Conservation (phyloP, 2,888 invertebrate species). For the Erannis defoliaria region DNA sequence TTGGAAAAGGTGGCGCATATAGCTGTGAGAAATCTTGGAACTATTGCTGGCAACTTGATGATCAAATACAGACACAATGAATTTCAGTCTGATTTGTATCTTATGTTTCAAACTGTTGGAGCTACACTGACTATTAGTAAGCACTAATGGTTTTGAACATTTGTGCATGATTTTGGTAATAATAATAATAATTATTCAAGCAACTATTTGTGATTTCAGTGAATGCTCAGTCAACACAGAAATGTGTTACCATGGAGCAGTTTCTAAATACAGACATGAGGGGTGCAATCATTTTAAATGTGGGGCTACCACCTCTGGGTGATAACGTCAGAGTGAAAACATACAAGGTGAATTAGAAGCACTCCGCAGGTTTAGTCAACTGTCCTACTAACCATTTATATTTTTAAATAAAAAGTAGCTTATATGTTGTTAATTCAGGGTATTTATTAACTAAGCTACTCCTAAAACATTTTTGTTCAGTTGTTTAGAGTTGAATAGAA, state of each 20-base stretch:
- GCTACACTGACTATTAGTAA: slow-evolving; percentile 59
- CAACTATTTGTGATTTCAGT: slow-evolving; percentile 54
- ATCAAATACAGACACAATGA: slow-evolving; percentile 88
- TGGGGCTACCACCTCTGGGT: slow-evolving; percentile 73
- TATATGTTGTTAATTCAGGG: too few species aligned
- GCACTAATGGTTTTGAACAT: slow-evolving; percentile 37
- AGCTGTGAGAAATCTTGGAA: slow-evolving; percentile 89
- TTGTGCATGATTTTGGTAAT: not conserved
- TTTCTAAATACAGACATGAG: slow-evolving; percentile 63
- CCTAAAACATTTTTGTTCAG: too few species aligned
- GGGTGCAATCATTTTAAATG: slow-evolving; percentile 52
- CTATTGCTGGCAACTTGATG: slow-evolving; percentile 90
- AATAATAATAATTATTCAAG: too few species aligned
- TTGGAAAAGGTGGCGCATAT: slow-evolving; percentile 89
- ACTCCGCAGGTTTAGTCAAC: too few species aligned
- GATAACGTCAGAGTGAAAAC: slow-evolving; percentile 82
- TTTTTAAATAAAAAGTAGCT: too few species aligned
- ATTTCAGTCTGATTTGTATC: slow-evolving; percentile 90
- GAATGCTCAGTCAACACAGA: slow-evolving; percentile 38
- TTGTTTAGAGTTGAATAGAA: too few species aligned
- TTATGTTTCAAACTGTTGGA: slow-evolving; percentile 71
- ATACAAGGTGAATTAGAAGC: slow-evolving; percentile 82
- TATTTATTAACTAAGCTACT: too few species aligned
- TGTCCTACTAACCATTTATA: too few species aligned
- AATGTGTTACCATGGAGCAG: slow-evolving; percentile 63